Base-by-base conservation (phyloP, 2,113 vertebrate species). In the Eudyptes chrysolophus region DNA sequence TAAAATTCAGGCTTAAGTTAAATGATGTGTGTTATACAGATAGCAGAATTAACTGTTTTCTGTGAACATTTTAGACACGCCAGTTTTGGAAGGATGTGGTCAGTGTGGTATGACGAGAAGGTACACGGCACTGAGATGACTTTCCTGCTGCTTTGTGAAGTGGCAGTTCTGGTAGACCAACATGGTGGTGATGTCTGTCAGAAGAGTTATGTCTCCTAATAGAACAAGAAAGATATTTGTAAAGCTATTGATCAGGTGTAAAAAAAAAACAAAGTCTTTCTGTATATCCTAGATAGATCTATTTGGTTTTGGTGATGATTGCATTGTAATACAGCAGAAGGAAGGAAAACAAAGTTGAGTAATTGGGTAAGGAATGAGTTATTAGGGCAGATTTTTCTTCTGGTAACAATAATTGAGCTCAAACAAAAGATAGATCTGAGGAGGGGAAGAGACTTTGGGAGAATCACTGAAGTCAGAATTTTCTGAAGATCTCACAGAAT, bases 81-180 rank as follows among this genome's bases (percentile, higher is more conserved):
- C 13, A 11, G 60, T 55, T 32, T 44, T 66, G 66, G 93, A 55
- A 94, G 93, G 94, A 94, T 94, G 93, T 93, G 93, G 95, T 89
- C 82, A 17, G 69, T 74, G 87, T 85, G 94, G 90, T 72, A 12
- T 68, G 21, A 77, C 17, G 89, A 64, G 66, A 27, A 71, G 52
- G 40, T 60, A 36, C 54, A 1, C 2, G 4, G 42, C 46, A 11
- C 24, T 19, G 94, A 69, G 69, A 46, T 57, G 60, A 55, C 34
- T 89, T 95, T 21, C 57, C 84, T 94, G 75, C 84, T 86, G 68
- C 62, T 84, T 69, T 96, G 49, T 90, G 94, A 88, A 87, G 94
- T 94, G 90, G 87, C 76, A 72, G 55, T 68, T 90, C 86, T 94
- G 96, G 84, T 94, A 93, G 46, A 95, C 87, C 89, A 46, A 11